phyloP scores from a whole-genome alignment of 2,113 vertebrate species.

The Percopsis transmontana region DNA sequence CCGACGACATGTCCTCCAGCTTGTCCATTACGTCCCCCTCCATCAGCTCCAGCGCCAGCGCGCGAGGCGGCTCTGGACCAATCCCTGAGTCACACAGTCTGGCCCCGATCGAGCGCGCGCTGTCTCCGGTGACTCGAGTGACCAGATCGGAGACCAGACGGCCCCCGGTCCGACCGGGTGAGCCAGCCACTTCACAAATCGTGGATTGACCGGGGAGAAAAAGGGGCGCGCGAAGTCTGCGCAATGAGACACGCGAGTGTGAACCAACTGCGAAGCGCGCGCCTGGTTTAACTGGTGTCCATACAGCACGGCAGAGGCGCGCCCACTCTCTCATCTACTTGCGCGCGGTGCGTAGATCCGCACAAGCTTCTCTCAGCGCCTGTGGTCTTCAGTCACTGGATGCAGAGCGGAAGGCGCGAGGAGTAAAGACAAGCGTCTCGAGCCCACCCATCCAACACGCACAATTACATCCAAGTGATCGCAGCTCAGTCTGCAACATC shows the following conservation, averaged over 20 bases:
- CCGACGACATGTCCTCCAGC: conserved; percentile 86
- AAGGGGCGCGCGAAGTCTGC: conserved; percentile 9
- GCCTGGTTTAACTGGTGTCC: conserved; percentile 41
- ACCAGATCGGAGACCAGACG: conserved; percentile 69
- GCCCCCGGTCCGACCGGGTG: conserved; percentile 63
- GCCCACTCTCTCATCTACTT: conserved; percentile 11
- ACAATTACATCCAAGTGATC: conserved; percentile 51
- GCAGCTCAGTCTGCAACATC: conserved; percentile 39
- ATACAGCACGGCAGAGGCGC: conserved; percentile 13
- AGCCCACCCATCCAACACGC: conserved; percentile 68
- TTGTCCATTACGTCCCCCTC: conserved; percentile 85
- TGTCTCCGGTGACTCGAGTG: conserved; percentile 55
- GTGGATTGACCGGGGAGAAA: conserved; percentile 31
- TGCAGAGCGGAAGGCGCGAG: not conserved
- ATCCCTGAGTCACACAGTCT: conserved; percentile 71
- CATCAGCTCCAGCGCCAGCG: conserved; percentile 71
- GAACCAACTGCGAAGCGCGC: conserved; percentile 4
- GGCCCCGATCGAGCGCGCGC: conserved; percentile 61
- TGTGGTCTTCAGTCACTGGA: conserved; percentile 40
- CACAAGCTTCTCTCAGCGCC: conserved; percentile 42
- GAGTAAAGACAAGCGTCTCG: conserved; percentile 21
- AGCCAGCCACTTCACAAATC: conserved; percentile 67
- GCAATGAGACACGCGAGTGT: conserved; percentile 11
- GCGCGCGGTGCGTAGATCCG: not conserved
- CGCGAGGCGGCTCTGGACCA: conserved; percentile 63